Evolutionary conservation across 2,113 vertebrate genomes (phyloP).

Genomic region (Megaleporinus macrocephalus): DNA sequence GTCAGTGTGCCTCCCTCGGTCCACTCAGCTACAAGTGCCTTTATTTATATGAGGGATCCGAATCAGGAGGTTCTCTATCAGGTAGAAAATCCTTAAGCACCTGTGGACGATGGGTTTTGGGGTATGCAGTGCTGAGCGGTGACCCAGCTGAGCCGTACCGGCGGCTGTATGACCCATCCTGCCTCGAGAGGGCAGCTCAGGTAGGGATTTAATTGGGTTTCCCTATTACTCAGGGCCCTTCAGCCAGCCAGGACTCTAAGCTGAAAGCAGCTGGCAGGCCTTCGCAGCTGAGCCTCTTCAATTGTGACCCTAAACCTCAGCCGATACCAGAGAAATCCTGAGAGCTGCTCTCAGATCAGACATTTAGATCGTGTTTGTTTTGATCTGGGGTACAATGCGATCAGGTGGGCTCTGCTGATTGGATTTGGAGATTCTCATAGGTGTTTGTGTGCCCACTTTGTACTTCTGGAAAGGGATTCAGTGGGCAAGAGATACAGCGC

Average conservation of each 20-base stretch:
- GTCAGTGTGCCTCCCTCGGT: constrained; percentile 41
- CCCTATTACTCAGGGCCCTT: constrained; percentile 52
- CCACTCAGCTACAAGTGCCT: constrained; percentile 36
- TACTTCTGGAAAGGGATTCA: not conserved
- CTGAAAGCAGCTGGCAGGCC: constrained; percentile 17
- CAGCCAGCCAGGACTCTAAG: constrained; percentile 21
- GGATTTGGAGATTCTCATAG: constrained; percentile 13
- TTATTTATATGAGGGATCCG: constrained; percentile 38
- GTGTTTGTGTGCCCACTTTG: constrained; percentile 12
- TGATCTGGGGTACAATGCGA: constrained; percentile 29
- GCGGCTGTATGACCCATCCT: constrained; percentile 13
- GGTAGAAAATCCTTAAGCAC: constrained; percentile 58
- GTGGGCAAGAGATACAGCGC: not conserved
- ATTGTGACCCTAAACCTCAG: constrained; percentile 41
- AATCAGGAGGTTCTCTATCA: constrained; percentile 46
- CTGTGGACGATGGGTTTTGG: constrained; percentile 51
- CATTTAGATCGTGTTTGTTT: constrained; percentile 29
- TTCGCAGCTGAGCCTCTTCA: constrained; percentile 47
- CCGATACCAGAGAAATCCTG: constrained; percentile 47
- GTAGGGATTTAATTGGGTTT: constrained; percentile 54
- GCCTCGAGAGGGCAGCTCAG: constrained; percentile 49
- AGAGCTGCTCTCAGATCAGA: constrained; percentile 32
- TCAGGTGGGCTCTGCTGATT: constrained; percentile 51
- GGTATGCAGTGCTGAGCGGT: not conserved
- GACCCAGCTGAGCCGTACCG: constrained; percentile 36